Conservation (phyloP, 2,888 invertebrate species). For the Drosophila mayaguana region DNA sequence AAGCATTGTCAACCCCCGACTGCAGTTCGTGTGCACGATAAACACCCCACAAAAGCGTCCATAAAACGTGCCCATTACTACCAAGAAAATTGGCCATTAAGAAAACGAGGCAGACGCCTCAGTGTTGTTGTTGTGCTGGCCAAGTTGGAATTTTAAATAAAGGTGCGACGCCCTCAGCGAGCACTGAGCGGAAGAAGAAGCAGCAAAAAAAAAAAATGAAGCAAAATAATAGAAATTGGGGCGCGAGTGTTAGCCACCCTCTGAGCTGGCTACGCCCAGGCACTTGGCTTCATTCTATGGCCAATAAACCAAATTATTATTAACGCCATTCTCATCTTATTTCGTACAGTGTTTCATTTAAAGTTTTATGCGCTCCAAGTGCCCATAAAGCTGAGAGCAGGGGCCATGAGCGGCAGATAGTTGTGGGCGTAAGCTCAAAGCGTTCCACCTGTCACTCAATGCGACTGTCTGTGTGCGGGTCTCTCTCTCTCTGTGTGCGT, state of each 20-base stretch:
- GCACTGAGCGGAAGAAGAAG: constrained; percentile 26
- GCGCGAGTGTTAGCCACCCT: constrained; percentile 19
- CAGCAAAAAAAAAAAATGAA: constrained; percentile 12
- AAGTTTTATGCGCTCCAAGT: constrained; percentile 60
- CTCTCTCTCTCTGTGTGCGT: background rate
- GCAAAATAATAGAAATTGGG: constrained; percentile 37
- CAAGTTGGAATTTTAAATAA: constrained; percentile 79
- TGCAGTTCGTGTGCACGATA: constrained; percentile 70
- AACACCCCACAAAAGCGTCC: constrained; percentile 84
- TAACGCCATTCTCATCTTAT: constrained; percentile 79
- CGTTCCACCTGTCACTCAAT: constrained; percentile 45
- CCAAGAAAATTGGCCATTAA: constrained; percentile 84
- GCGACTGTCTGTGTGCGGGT: background rate
- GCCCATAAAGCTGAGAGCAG: constrained; percentile 41
- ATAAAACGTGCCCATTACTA: constrained; percentile 83
- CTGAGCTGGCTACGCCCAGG: constrained; percentile 39
- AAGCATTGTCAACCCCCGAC: constrained; percentile 47
- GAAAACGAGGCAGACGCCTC: constrained; percentile 68
- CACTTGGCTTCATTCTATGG: constrained; percentile 81
- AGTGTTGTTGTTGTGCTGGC: constrained; percentile 45
- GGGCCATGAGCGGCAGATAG: constrained; percentile 16
- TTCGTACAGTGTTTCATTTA: constrained; percentile 70
- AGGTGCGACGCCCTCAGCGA: constrained; percentile 73
- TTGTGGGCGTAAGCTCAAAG: constrained; percentile 31
- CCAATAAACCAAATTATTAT: constrained; percentile 85